Percentiles rank a stretch among this genome's conserved stretches.
phyloP scores from a whole-genome alignment of 2,888 invertebrate species.

The Salticus scenicus region DNA sequence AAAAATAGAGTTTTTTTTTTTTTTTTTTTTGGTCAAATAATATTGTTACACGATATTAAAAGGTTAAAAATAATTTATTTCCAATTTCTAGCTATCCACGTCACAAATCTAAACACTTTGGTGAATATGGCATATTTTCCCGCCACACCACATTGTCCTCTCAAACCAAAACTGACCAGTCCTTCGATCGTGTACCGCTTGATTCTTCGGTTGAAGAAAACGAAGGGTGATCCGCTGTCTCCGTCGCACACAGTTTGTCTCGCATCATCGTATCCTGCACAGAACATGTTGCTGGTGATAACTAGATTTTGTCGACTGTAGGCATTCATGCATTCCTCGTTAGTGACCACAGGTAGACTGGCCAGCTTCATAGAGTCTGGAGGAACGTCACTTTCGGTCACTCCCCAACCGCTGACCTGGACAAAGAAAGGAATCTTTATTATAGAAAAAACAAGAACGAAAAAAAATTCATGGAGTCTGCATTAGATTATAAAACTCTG shows the following conservation, averaged over 20 bases:
- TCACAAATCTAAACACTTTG: not conserved
- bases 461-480: too few species aligned
- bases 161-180: conserved; percentile 30
- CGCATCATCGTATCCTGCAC: conserved; percentile 51
- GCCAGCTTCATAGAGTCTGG: conserved; percentile 58
- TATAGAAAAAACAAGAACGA: too few species aligned
- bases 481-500: too few species aligned
- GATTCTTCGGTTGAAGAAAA: not conserved
- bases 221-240: conserved; percentile 42
- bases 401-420: conserved; percentile 71
- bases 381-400: conserved; percentile 37
- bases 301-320: conserved; percentile 33
- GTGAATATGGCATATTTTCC: conserved; percentile 36
- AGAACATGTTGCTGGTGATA: conserved; percentile 36
- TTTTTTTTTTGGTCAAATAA: too few species aligned
- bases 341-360: conserved; percentile 60
- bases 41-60: too few species aligned
- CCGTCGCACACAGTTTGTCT: conserved; percentile 57
- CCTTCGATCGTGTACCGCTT: conserved; percentile 19
- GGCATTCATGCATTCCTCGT: conserved; percentile 50
- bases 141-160: conserved; percentile 6
- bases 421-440: not conserved
- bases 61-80: not conserved
- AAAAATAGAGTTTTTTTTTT: too few species aligned
- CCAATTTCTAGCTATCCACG: not conserved